Conservation (phyloP, 2,113 vertebrate genomes). For the Gymnorhina tibicen region DNA sequence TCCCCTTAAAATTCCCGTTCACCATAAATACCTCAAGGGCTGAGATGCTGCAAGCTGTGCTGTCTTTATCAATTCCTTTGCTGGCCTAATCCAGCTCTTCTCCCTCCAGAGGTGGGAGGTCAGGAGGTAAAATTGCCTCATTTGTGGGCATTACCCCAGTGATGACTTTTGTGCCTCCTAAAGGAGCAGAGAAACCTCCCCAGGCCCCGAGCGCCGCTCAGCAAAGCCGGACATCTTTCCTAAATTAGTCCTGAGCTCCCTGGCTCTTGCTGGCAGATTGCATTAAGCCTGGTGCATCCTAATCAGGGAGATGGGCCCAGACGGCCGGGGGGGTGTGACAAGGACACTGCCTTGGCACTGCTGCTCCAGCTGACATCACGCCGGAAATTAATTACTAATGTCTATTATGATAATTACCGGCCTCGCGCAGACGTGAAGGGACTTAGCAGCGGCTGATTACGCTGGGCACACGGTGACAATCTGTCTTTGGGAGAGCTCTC, state of each 20-base stretch:
- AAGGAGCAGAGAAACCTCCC: slow-evolving; percentile 4
- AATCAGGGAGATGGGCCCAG: slow-evolving; percentile 71
- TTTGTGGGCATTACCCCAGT: not conserved
- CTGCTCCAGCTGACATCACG: slow-evolving; percentile 79
- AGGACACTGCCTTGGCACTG: slow-evolving; percentile 73
- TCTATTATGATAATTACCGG: slow-evolving; percentile 59
- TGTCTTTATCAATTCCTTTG: slow-evolving; percentile 51
- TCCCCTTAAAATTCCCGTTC: not conserved
- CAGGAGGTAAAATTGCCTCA: slow-evolving; percentile 28
- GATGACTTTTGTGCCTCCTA: not conserved
- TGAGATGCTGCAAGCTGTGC: not conserved
- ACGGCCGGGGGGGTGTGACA: slow-evolving; percentile 62
- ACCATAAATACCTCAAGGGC: not conserved
- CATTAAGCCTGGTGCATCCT: slow-evolving; percentile 49
- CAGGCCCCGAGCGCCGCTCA: not conserved
- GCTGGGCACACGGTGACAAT: not conserved
- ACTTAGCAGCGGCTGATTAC: slow-evolving; percentile 33
- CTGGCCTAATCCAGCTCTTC: slow-evolving; percentile 10
- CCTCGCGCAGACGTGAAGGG: slow-evolving; percentile 24
- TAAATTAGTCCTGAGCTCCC: slow-evolving; percentile 1
- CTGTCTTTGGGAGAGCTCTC: slow-evolving; percentile 19
- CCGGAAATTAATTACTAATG: slow-evolving; percentile 66
- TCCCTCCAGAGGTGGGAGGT: slow-evolving; percentile 21
- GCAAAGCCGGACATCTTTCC: slow-evolving; percentile 5
- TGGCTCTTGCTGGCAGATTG: slow-evolving; percentile 51